Conservation (phyloP, 2,888 invertebrate species). For the Xanthia togata region DNA sequence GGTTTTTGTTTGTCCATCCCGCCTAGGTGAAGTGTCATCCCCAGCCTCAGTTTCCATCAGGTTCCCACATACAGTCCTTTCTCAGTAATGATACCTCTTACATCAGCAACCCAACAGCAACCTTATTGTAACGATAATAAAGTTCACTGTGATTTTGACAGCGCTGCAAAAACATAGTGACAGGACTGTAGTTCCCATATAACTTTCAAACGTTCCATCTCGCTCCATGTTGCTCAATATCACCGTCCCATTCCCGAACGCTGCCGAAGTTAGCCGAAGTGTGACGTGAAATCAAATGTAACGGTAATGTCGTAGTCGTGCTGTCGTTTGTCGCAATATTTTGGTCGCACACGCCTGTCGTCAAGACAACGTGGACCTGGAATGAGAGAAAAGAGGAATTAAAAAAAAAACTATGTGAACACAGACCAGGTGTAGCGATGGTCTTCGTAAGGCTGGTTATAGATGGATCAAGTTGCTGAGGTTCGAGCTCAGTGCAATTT, state of each 20-base stretch:
- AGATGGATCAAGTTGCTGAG: not conserved
- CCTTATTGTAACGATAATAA: too few species aligned
- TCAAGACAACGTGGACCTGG: conserved; percentile 75
- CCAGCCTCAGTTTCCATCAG: too few species aligned
- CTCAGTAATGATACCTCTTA: too few species aligned
- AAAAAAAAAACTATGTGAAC: not conserved
- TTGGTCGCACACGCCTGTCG: conserved; percentile 73
- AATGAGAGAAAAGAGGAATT: conserved; percentile 55
- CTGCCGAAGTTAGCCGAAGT: conserved; percentile 57
- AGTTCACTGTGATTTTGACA: too few species aligned
- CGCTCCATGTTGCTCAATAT: not conserved
- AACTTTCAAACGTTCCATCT: not conserved
- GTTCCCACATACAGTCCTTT: too few species aligned
- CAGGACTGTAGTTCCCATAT: too few species aligned
- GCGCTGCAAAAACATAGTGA: too few species aligned
- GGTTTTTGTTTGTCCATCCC: too few species aligned
- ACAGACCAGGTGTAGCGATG: not conserved
- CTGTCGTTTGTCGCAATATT: conserved; percentile 61
- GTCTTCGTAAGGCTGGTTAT: not conserved
- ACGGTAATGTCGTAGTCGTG: conserved; percentile 53
- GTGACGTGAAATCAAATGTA: conserved; percentile 60
- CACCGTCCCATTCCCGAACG: conserved; percentile 18
- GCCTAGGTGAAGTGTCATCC: too few species aligned
- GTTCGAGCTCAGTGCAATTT: not conserved
- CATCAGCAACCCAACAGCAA: too few species aligned